These are phyloP conservation scores for Oryzias celebensis DNA, from an alignment of 2,113 vertebrate genomes.

Conservation along the genomic window DNA sequence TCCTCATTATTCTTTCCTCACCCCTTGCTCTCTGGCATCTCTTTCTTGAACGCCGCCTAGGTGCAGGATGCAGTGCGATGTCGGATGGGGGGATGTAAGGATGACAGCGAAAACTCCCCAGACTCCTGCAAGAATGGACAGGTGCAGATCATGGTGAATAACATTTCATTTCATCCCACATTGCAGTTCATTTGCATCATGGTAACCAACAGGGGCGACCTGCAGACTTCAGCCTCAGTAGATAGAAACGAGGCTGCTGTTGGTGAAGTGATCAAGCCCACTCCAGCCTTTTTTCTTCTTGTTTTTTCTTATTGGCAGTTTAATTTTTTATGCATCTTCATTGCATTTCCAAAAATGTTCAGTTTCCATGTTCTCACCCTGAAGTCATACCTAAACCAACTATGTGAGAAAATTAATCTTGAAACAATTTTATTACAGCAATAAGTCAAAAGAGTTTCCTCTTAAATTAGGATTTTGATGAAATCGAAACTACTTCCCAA, in stretches of 20 bases:
- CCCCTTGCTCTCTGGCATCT: conserved; percentile 13
- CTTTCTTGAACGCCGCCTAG: conserved; percentile 63
- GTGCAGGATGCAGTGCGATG: conserved; percentile 97
- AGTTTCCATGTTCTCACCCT: background rate
- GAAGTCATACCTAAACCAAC: background rate
- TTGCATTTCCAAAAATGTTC: background rate
- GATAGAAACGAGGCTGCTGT: conserved; percentile 19
- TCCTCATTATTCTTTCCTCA: background rate
- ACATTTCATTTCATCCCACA: conserved; percentile 74
- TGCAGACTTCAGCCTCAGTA: background rate
- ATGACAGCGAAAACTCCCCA: conserved; percentile 97
- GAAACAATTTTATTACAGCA: background rate
- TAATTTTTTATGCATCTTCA: conserved; percentile 21
- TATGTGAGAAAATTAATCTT: background rate
- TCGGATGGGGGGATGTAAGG: conserved; percentile 93
- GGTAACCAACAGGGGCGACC: conserved; percentile 14
- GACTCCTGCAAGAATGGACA: conserved; percentile 99
- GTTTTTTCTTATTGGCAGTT: conserved; percentile 4
- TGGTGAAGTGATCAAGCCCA: conserved; percentile 1
- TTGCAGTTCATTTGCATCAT: conserved; percentile 21
- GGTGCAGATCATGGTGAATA: conserved; percentile 99
- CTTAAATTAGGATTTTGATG: background rate
- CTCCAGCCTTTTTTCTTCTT: conserved; percentile 5
- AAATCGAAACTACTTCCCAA: background rate
- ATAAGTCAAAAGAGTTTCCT: background rate